Percentiles rank a stretch among this genome's conserved stretches.
Conservation (phyloP, 2,113 vertebrate species). For the Nerophis lumbriciformis region DNA sequence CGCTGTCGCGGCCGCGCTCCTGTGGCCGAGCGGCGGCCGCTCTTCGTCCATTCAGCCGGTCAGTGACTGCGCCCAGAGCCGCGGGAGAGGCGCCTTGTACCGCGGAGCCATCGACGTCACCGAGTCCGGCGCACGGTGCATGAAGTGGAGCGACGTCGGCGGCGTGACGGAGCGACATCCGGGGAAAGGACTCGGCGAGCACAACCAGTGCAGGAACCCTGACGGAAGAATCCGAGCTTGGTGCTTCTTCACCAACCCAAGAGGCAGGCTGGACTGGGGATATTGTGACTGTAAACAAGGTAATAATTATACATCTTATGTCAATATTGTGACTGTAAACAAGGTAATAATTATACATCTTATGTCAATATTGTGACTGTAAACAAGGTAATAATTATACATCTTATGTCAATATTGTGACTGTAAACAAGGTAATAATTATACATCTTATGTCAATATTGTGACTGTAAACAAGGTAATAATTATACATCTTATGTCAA, state of each 20-base stretch:
- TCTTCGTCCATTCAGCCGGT: conserved; percentile 54
- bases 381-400: too few species aligned
- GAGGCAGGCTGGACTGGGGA: conserved; percentile 78
- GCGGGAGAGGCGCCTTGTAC: conserved; percentile 66
- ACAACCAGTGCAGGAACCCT: conserved; percentile 79
- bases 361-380: conserved; percentile 79
- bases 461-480: too few species aligned
- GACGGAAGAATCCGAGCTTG: conserved; percentile 78
- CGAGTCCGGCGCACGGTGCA: conserved; percentile 74
- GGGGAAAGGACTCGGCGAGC: conserved; percentile 71
- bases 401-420: too few species aligned
- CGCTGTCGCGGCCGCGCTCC: conserved; percentile 27
- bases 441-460: too few species aligned
- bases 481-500: too few species aligned
- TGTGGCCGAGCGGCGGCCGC: conserved; percentile 38
- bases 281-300: conserved; percentile 75
- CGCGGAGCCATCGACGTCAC: conserved; percentile 74
- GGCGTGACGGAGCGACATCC: conserved; percentile 69
- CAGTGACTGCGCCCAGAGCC: conserved; percentile 65
- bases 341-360: too few species aligned
- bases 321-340: too few species aligned
- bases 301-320: too few species aligned
- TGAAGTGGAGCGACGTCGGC: conserved; percentile 77
- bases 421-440: too few species aligned
- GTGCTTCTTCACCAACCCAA: conserved; percentile 75